Conservation (phyloP, 2,888 invertebrate genomes). For the Acanthosepion pharaonis region DNA sequence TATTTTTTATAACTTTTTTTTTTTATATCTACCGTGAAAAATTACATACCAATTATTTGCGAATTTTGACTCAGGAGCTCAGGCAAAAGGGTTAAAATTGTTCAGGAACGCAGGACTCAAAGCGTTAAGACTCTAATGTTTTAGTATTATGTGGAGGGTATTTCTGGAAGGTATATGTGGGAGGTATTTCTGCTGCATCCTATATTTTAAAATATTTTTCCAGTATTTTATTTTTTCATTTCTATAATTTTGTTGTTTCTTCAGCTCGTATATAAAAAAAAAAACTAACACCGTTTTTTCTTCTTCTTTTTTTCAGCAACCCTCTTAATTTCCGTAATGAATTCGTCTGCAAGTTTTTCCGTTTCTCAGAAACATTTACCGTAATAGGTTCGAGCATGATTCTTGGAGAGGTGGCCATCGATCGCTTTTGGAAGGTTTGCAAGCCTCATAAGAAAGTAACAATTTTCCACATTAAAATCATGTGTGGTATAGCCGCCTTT, state of each 20-base stretch:
- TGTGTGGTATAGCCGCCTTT: slow-evolving; percentile 61
- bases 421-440: slow-evolving; percentile 69
- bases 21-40: no score
- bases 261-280: background rate
- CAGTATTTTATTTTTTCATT: background rate
- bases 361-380: slow-evolving; percentile 61
- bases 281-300: background rate
- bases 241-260: background rate
- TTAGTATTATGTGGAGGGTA: no score
- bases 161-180: no score
- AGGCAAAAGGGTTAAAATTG: no score
- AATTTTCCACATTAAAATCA: slow-evolving; percentile 60
- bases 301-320: slow-evolving; percentile 51
- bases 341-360: slow-evolving; percentile 62
- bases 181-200: no score
- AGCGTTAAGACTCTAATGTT: no score
- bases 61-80: no score
- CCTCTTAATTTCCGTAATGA: slow-evolving; percentile 65
- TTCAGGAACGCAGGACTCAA: no score
- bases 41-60: no score
- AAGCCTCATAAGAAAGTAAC: slow-evolving; percentile 62
- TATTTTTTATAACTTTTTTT: no score
- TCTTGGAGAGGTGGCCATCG: slow-evolving; percentile 66
- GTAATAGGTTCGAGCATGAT: slow-evolving; percentile 65
- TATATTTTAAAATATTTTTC: no score